These are phyloP conservation scores for Rhinopomastus cyanomelas DNA, from an alignment of 2,113 vertebrate species.

Conservation along the genomic window DNA sequence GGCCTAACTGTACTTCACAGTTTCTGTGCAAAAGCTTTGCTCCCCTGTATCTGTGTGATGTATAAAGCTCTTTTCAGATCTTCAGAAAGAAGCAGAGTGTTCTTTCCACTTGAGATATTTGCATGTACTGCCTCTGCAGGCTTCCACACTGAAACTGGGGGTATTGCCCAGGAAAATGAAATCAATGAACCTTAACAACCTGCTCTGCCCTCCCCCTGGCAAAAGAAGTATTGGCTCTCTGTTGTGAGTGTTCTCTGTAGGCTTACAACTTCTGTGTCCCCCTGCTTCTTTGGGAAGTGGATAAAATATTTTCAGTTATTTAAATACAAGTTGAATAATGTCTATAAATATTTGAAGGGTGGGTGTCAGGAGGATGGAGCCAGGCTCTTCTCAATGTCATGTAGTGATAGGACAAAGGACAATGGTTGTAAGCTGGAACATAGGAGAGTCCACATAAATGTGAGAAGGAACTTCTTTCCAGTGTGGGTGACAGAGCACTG, in stretches of 20 bases:
- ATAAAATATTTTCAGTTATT: not conserved
- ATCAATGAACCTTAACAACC: not conserved
- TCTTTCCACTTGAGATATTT: not conserved
- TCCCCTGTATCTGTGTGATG: not conserved
- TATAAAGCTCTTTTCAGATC: not conserved
- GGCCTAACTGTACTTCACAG: not conserved
- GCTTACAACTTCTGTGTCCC: not conserved
- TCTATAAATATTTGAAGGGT: too few species aligned
- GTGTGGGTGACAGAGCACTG: too few species aligned
- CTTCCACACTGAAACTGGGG: not conserved
- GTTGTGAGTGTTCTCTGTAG: not conserved
- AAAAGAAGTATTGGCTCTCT: not conserved
- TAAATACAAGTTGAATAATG: not conserved
- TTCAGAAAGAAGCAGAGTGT: not conserved
- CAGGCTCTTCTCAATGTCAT: too few species aligned
- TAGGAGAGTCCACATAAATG: too few species aligned
- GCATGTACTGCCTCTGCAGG: not conserved
- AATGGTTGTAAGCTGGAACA: too few species aligned
- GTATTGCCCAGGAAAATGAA: not conserved
- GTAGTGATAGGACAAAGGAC: too few species aligned
- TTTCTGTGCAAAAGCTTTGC: not conserved
- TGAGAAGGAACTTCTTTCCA: too few species aligned
- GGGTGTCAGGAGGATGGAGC: too few species aligned
- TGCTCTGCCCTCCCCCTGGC: not conserved
- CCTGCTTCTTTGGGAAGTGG: not conserved